A percentile compares a stretch with the other conserved stretches of the same genome.
These are phyloP conservation scores for Thalassaphorura encarpata DNA, from an alignment of 1,140 invertebrate genomes.

Conservation along the genomic window DNA sequence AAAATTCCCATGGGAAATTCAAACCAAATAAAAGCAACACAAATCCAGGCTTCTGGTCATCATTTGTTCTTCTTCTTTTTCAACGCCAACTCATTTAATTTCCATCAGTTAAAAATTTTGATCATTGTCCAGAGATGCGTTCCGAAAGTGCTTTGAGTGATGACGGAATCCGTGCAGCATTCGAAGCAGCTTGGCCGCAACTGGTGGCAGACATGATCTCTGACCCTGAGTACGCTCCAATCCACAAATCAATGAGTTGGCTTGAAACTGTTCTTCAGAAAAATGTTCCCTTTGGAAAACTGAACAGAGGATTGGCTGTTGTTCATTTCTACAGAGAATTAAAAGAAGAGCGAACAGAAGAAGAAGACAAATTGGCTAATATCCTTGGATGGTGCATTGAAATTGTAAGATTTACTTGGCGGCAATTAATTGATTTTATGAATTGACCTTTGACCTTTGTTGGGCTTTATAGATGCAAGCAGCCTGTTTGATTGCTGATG, in stretches of 20 bases:
- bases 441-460: neutral
- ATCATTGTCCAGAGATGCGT: too few relatives aligned
- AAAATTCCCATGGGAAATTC: too few relatives aligned
- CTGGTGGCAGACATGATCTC: neutral
- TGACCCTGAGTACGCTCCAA: neutral
- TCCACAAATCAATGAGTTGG: neutral
- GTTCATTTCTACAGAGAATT: neutral
- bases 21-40: too few relatives aligned
- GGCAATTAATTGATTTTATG: neutral
- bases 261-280: neutral
- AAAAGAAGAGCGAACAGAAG: neutral
- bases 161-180: too few relatives aligned
- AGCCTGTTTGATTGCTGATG: conserved; percentile 50
- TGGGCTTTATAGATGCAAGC: conserved; percentile 40
- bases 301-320: neutral
- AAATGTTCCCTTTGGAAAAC: neutral
- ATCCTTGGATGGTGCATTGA: conserved; percentile 90
- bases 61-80: too few relatives aligned
- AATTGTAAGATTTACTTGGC: conserved; percentile 59
- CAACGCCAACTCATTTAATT: too few relatives aligned
- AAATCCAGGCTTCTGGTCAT: too few relatives aligned
- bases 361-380: conserved; percentile 40
- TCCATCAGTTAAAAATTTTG: too few relatives aligned
- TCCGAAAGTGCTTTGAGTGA: too few relatives aligned
- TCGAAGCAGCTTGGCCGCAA: neutral